A percentile compares a stretch with the other conserved stretches of the same genome.
Evolutionary conservation across 2,888 invertebrate species (phyloP).

Genomic region (Parasteatoda lunata): DNA sequence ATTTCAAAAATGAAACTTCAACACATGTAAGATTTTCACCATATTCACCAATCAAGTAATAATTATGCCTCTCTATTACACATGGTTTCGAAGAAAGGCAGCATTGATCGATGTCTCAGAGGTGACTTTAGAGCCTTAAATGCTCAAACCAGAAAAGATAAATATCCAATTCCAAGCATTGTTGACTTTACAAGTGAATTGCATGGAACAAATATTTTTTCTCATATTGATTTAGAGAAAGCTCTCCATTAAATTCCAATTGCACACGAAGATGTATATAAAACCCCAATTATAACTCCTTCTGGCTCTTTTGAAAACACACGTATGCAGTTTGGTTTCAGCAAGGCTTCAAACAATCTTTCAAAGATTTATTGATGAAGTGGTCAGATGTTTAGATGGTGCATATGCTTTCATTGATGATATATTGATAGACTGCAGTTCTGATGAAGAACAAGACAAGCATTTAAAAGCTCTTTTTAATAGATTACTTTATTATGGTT

Average conservation of each 20-base stretch:
- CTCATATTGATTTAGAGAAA: not conserved
- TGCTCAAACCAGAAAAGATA: not conserved
- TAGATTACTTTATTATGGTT: not conserved
- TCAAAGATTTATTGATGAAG: not conserved
- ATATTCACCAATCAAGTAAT: too few species aligned
- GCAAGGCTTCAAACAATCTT: not conserved
- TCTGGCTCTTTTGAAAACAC: not conserved
- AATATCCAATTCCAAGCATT: not conserved
- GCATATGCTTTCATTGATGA: not conserved
- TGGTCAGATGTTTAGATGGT: not conserved
- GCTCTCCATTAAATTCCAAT: not conserved
- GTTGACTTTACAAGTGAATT: not conserved
- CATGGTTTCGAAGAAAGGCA: too few species aligned
- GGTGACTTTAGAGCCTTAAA: not conserved
- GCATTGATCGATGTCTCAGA: not conserved
- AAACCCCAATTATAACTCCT: too few species aligned
- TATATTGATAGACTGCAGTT: not conserved
- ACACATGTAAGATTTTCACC: too few species aligned
- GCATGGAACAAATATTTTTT: not conserved
- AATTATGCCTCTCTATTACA: too few species aligned
- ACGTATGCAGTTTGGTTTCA: not conserved
- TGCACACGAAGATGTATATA: too few species aligned
- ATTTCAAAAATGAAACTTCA: not conserved
- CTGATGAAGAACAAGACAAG: not conserved
- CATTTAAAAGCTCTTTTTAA: not conserved